These are phyloP conservation scores for Pegoplata infirma DNA, from an alignment of 2,888 invertebrate genomes.

Conservation along the genomic window DNA sequence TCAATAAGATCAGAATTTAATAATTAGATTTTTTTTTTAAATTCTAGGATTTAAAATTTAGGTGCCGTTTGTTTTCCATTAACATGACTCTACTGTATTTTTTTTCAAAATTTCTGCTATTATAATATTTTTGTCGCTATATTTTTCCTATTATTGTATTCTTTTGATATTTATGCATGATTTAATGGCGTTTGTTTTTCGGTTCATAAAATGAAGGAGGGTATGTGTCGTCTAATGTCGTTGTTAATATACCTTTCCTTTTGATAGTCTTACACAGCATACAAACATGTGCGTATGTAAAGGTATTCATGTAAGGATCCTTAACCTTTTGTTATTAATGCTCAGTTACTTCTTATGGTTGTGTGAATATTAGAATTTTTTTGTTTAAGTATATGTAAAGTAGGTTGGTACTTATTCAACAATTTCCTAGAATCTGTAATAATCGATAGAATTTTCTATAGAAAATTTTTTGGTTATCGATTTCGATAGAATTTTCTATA, in stretches of 20 bases:
- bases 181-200: constrained; percentile 52
- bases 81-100: too few relatives aligned
- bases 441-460: too few relatives aligned
- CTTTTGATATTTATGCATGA: constrained; percentile 61
- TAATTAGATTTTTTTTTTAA: too few relatives aligned
- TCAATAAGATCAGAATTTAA: too few relatives aligned
- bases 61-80: too few relatives aligned
- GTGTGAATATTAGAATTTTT: not conserved
- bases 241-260: constrained; percentile 36
- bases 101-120: too few relatives aligned
- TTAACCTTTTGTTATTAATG: constrained; percentile 42
- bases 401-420: too few relatives aligned
- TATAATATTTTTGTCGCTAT: constrained; percentile 13
- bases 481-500: too few relatives aligned
- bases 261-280: not conserved
- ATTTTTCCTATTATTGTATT: constrained; percentile 4
- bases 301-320: constrained; percentile 30
- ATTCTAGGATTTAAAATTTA: too few relatives aligned
- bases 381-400: not conserved
- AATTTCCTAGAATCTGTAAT: too few relatives aligned
- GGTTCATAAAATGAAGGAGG: constrained; percentile 2
- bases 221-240: constrained; percentile 42
- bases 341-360: constrained; percentile 26
- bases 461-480: too few relatives aligned
- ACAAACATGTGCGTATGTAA: constrained; percentile 12